Evolutionary conservation across 2,113 vertebrate genomes (phyloP), one percentile per base, ranked within the genome.

Genomic region (Nannospalax galili): DNA sequence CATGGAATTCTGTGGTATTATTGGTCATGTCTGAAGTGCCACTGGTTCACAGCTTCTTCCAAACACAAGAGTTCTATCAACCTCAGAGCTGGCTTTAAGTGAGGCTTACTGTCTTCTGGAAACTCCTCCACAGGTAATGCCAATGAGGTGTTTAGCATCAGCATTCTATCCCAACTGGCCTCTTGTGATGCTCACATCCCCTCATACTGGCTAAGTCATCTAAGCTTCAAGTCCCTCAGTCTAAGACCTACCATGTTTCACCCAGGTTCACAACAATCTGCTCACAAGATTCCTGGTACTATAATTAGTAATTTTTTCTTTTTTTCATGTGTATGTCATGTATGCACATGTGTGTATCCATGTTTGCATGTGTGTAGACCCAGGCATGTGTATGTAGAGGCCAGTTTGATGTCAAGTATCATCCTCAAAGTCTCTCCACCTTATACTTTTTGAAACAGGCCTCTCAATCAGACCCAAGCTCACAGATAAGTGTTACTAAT

Each of bases 341-440:
- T 82, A 42, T 42, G 26, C 15, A 64, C 64, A 26, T 15, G 42
- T 6, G 8, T 28, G 26, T 7, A 64, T 56, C 24, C 37, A 42
- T 4, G 19, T 42, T 28, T 40, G 7, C 0, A 3, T 42, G 30
- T 40, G n/a, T 15, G 9, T 3, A 4, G 15, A 12, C 60, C 30
- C 62, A 37, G 0, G 4, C 10, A 10, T 24, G 10, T 42, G 60
- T 40, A n/a, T 40, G 24, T 1, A 28, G 14, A 42, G 26, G n/a
- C n/a, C 40, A 82, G 26, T 82, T 60, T 65, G 37, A 26, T 42
- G 10, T 84, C 28, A 40, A n/a, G 56, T 4, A 62, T 60, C 11
- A 37, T 62, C 11, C n/a, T 40, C n/a, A 60, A 12, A 32, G 8
- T 64, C 26, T 42, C 37, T 64, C 58, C 8, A 32, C 40, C 20